Percentiles rank a stretch among this genome's conserved stretches.
Evolutionary conservation across 2,888 invertebrate species (phyloP).

Genomic region (Tillus elongatus): DNA sequence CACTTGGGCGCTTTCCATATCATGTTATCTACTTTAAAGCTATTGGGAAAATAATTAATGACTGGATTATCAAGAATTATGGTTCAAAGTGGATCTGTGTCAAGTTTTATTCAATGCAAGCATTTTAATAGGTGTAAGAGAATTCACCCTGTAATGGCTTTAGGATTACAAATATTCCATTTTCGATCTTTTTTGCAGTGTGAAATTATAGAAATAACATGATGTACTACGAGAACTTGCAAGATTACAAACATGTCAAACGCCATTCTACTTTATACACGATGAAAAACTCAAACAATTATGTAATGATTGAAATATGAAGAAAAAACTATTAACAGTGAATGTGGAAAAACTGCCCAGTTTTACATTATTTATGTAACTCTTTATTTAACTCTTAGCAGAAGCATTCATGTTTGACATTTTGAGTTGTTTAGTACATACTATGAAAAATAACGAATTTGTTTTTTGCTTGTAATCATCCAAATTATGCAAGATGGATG

Average conservation of each 20-base stretch:
- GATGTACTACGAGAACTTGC: constrained; percentile 17
- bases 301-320: constrained; percentile 11
- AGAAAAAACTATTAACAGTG: constrained; percentile 9
- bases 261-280: constrained; percentile 10
- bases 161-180: constrained; percentile 24
- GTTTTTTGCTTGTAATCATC: constrained; percentile 9
- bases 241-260: constrained; percentile 13
- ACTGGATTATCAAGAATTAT: constrained; percentile 18
- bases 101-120: constrained; percentile 22
- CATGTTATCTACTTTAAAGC: constrained; percentile 25
- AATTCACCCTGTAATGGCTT: constrained; percentile 19
- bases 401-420: constrained; percentile 9
- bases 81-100: constrained; percentile 21
- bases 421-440: constrained; percentile 10
- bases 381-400: constrained; percentile 9
- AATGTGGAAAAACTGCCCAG: too few relatives aligned
- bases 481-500: constrained; percentile 10
- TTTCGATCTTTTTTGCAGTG: constrained; percentile 18
- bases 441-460: constrained; percentile 8
- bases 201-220: constrained; percentile 16
- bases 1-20: constrained; percentile 30
- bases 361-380: constrained; percentile 12
- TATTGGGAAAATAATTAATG: too few relatives aligned
- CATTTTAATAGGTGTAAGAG: constrained; percentile 25
- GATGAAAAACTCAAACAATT: constrained; percentile 10